Percentiles rank a stretch among this genome's conserved stretches.
These are phyloP conservation scores for Aphelenchoides fujianensis DNA, from an alignment of 1,140 invertebrate genomes.

Conservation along the genomic window DNA sequence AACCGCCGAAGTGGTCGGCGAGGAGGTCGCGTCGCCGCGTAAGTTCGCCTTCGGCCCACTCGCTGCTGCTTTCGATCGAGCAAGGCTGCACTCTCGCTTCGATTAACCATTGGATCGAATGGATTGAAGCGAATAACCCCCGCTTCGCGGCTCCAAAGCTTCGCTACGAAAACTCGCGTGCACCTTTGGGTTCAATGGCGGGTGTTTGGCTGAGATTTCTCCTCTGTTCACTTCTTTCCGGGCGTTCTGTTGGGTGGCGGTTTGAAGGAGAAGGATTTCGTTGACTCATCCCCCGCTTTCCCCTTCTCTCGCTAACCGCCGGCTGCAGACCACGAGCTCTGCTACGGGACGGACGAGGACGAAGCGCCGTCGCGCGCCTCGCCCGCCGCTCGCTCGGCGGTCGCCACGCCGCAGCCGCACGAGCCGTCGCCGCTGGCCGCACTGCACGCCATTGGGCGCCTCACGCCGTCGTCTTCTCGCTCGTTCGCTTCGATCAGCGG, in stretches of 20 bases:
- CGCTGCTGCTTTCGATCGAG: neutral
- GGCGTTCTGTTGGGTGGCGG: neutral
- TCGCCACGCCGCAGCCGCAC: neutral
- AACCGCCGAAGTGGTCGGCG: conserved; percentile 64
- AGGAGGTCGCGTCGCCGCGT: conserved; percentile 62
- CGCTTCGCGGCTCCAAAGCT: neutral
- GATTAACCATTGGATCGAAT: neutral
- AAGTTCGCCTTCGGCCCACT: no score
- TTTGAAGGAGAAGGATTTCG: neutral
- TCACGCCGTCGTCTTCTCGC: conserved; percentile 30
- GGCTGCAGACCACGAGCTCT: conserved; percentile 9
- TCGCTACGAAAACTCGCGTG: no score
- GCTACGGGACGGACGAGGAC: conserved; percentile 13
- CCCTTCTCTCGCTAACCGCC: neutral
- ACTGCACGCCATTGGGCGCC: neutral
- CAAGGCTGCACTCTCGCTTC: conserved; percentile 19
- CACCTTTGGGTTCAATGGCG: neutral
- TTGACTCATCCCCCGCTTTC: neutral
- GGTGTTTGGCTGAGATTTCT: neutral
- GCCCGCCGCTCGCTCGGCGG: conserved; percentile 15
- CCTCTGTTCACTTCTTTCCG: neutral
- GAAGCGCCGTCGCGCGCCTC: neutral
- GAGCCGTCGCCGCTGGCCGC: neutral
- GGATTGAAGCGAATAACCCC: neutral
- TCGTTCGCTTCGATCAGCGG: conserved; percentile 22